Percentiles rank a stretch among this genome's conserved stretches.
phyloP scores from a whole-genome alignment of 1,140 invertebrate genomes.

The Bombus ignitus region DNA sequence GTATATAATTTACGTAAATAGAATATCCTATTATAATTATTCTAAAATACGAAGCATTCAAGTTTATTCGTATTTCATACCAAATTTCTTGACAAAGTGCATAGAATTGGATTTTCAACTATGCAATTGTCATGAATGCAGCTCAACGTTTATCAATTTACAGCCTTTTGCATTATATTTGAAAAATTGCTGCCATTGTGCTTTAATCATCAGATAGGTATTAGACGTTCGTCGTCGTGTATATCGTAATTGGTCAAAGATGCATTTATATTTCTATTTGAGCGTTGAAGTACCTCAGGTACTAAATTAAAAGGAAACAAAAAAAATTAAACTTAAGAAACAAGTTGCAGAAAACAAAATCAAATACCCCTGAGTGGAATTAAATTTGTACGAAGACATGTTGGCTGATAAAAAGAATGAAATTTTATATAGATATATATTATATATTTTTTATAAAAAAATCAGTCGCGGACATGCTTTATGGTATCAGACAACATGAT shows the following conservation, averaged over 20 bases:
- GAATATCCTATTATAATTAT: slow-evolving; percentile 46
- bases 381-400: slow-evolving; percentile 63
- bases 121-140: slow-evolving; percentile 62
- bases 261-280: slow-evolving; percentile 68
- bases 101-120: slow-evolving; percentile 11
- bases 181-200: slow-evolving; percentile 54
- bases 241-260: slow-evolving; percentile 53
- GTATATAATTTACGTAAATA: slow-evolving; percentile 56
- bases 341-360: slow-evolving; percentile 51
- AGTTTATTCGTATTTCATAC: slow-evolving; percentile 28
- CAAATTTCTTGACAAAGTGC: slow-evolving; percentile 34
- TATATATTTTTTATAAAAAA: slow-evolving; percentile 70
- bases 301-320: slow-evolving; percentile 29
- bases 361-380: slow-evolving; percentile 53
- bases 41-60: slow-evolving; percentile 31
- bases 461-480: slow-evolving; percentile 49
- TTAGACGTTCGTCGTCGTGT: slow-evolving; percentile 39
- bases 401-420: slow-evolving; percentile 53
- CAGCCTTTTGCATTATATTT: slow-evolving; percentile 52
- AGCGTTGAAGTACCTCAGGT: slow-evolving; percentile 30
- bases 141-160: slow-evolving; percentile 59
- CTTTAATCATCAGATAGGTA: slow-evolving; percentile 57
- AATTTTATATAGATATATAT: slow-evolving; percentile 67
- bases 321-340: slow-evolving; percentile 53
- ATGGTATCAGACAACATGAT: slow-evolving; percentile 44